phyloP scores from a whole-genome alignment of 2,888 invertebrate species.

The Ellobium chinense region DNA sequence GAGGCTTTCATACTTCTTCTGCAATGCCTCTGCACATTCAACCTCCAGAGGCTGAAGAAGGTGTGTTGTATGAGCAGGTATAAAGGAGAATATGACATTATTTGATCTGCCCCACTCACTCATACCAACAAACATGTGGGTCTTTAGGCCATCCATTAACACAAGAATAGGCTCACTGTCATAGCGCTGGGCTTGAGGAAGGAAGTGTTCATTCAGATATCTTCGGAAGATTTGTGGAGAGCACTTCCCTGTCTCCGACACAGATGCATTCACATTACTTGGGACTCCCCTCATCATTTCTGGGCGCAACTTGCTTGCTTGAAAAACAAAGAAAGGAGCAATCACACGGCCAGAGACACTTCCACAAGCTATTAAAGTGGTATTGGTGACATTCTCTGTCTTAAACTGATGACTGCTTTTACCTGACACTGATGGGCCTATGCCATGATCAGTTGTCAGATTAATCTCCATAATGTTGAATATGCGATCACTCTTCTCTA shows the following conservation, averaged over 20 bases:
- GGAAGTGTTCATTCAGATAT: conserved; percentile 45
- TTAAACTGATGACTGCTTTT: conserved; percentile 26
- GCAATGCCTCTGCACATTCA: conserved; percentile 45
- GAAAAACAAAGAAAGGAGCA: conserved; percentile 43
- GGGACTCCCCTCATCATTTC: conserved; percentile 44
- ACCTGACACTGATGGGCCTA: background rate
- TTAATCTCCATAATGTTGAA: conserved; percentile 44
- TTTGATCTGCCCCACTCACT: conserved; percentile 48
- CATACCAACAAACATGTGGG: conserved; percentile 43
- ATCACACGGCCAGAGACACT: conserved; percentile 44
- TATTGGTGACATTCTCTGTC: conserved; percentile 34
- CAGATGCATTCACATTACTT: conserved; percentile 41
- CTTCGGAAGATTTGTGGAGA: conserved; percentile 38
- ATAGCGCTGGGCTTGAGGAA: conserved; percentile 34
- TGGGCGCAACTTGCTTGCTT: conserved; percentile 31
- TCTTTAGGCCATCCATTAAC: conserved; percentile 49
- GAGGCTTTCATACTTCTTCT: conserved; percentile 46
- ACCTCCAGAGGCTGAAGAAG: conserved; percentile 49
- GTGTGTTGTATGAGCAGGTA: conserved; percentile 51
- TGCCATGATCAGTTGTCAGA: conserved; percentile 34
- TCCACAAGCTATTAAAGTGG: conserved; percentile 44
- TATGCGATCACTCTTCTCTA: conserved; percentile 43
- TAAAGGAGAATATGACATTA: conserved; percentile 47
- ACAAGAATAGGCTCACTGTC: conserved; percentile 46
- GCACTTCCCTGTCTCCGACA: conserved; percentile 43